Percentiles rank a stretch among this genome's conserved stretches.
phyloP scores from a whole-genome alignment of 1,140 invertebrate species.

The Saxidomus purpurata region DNA sequence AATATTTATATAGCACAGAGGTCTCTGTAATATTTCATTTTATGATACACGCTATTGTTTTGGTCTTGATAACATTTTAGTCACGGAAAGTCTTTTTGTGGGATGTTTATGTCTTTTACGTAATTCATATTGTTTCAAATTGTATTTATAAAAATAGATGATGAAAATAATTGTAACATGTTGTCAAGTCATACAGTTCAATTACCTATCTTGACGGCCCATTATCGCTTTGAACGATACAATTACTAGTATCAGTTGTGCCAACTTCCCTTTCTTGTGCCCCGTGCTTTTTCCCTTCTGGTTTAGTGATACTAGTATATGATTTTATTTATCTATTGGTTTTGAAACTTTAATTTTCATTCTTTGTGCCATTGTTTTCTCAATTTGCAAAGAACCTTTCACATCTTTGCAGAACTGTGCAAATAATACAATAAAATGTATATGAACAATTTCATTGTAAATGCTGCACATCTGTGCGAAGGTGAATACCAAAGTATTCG shows the following conservation, averaged over 20 bases:
- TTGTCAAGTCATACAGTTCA: no score
- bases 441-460: background rate
- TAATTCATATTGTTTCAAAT: no score
- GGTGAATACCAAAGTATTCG: background rate
- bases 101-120: no score
- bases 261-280: background rate
- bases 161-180: no score
- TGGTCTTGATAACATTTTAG: no score
- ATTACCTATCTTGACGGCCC: no score
- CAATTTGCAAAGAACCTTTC: background rate
- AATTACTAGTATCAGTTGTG: background rate
- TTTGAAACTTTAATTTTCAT: slow-evolving; percentile 25
- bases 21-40: no score
- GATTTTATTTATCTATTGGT: background rate
- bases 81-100: no score
- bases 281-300: background rate
- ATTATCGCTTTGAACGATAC: no score
- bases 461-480: background rate
- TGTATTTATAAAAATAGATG: no score
- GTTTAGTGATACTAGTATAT: background rate
- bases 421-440: background rate
- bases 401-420: slow-evolving; percentile 28
- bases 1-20: no score
- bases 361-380: slow-evolving; percentile 36
- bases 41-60: no score